Conservation (phyloP, 2,113 vertebrate genomes). For the Psettodes erumei region DNA sequence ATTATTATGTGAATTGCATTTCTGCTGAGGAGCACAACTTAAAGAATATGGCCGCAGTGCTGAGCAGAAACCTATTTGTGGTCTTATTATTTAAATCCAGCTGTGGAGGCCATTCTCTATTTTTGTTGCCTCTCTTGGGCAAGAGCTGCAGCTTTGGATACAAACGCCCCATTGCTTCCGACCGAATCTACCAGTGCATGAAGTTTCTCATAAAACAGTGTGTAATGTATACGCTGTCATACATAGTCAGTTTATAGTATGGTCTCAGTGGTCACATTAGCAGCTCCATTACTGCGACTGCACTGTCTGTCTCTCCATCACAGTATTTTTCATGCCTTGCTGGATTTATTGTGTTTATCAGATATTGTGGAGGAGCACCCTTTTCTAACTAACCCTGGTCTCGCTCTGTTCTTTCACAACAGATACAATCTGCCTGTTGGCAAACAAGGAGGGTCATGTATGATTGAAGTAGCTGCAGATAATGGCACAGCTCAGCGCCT, state of each 20-base stretch:
- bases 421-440: conserved; percentile 84
- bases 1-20: conserved; percentile 25
- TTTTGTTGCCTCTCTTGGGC: conserved; percentile 62
- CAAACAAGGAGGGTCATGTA: conserved; percentile 79
- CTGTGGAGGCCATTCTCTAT: conserved; percentile 35
- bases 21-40: conserved; percentile 32
- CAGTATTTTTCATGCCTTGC: conserved; percentile 76
- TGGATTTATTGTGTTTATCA: conserved; percentile 74
- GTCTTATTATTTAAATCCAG: conserved; percentile 61
- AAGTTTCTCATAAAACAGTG: conserved; percentile 48
- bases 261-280: conserved; percentile 69
- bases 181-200: conserved; percentile 45
- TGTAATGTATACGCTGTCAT: conserved; percentile 43
- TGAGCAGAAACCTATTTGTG: conserved; percentile 47
- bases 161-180: conserved; percentile 57
- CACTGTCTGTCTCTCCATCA: conserved; percentile 56
- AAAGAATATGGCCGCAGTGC: conserved; percentile 37
- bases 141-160: conserved; percentile 30
- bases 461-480: conserved; percentile 86
- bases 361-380: conserved; percentile 60
- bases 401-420: conserved; percentile 60
- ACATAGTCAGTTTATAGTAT: conserved; percentile 50
- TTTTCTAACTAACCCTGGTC: conserved; percentile 66
- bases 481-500: conserved; percentile 79
- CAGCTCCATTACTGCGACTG: conserved; percentile 61